These are phyloP conservation scores for Cynaeus angustus DNA, from an alignment of 2,888 invertebrate species.

Conservation along the genomic window DNA sequence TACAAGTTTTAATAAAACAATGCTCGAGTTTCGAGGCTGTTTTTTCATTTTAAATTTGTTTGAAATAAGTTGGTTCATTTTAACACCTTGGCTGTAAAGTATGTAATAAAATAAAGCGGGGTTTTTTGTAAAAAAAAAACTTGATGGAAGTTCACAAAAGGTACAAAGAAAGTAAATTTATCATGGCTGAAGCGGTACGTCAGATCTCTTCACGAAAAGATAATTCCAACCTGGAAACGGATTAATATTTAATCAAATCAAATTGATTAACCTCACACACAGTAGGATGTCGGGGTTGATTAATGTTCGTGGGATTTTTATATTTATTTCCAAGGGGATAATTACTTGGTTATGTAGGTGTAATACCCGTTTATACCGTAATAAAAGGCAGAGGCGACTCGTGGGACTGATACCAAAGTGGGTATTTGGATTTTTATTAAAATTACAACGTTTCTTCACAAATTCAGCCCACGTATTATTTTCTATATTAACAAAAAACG, in stretches of 20 bases:
- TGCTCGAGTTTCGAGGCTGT: neutral
- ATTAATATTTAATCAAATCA: conserved; percentile 23
- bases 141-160: neutral
- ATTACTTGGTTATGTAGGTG: conserved; percentile 12
- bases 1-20: conserved; percentile 28
- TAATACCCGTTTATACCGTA: neutral
- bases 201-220: conserved; percentile 11
- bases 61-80: neutral
- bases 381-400: too few relatives aligned
- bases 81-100: too few relatives aligned
- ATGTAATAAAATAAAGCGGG: neutral
- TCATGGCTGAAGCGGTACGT: neutral
- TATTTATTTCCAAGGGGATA: conserved; percentile 20
- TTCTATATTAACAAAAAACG: too few relatives aligned
- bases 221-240: conserved; percentile 10
- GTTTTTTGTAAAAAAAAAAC: neutral
- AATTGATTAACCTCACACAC: conserved; percentile 14
- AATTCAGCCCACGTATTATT: too few relatives aligned
- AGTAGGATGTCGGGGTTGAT: conserved; percentile 7
- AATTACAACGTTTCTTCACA: too few relatives aligned
- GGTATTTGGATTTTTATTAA: too few relatives aligned
- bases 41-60: conserved; percentile 2
- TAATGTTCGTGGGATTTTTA: conserved; percentile 10
- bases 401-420: too few relatives aligned
- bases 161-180: conserved; percentile 11